Base-by-base conservation (phyloP, 2,888 invertebrate species). In the Drosophila vallismaia region DNA sequence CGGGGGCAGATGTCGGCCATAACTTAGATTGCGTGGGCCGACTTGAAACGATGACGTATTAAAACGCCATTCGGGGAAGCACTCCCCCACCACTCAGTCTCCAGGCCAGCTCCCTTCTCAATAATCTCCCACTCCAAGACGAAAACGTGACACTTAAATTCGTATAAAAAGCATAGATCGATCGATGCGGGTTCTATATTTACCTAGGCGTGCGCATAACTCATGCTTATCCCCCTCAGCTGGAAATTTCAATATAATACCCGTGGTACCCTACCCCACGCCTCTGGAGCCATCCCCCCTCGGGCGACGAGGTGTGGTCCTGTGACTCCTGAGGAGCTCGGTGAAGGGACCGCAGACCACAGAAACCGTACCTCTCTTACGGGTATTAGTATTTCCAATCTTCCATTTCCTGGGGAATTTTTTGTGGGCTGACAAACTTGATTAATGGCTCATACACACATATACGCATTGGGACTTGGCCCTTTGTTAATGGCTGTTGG, bases 141-240 rank as follows among this genome's bases (percentile, higher is more conserved):
- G 29, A 58, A 69, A 76, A 79, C 83, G 86, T 80, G 80, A 86
- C 82, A 86, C 83, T 83, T 83, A 86, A 83, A 86, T 83, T 77
- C 84, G 62, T 80, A 86, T 83, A 80, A 86, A 82, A 86, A 77
- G 73, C 68, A 78, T 86, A 75, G 78, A 83, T 86, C 76, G 82
- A 73, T 83, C 76, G 80, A 67, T 86, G 82, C 75, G 84, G 82
- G 82, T 75, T 83, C 84, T 83, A 86, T 86, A 86, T 86, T 79
- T 83, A 83, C 77, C 77, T 83, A 78, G 57, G 52, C 71, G 54
- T 67, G 50, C 58, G 64, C 86, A 82, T 82, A 80, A 83, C 79
- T 83, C 86, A 86, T 83, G 84, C 81, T 83, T 79, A 83, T 57
- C 60, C 51, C 46, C 64, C 60, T 51, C 59, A 38, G 40, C 53